Evolutionary conservation across 2,888 invertebrate species (phyloP).

Genomic region (Enchytraeus crypticus): DNA sequence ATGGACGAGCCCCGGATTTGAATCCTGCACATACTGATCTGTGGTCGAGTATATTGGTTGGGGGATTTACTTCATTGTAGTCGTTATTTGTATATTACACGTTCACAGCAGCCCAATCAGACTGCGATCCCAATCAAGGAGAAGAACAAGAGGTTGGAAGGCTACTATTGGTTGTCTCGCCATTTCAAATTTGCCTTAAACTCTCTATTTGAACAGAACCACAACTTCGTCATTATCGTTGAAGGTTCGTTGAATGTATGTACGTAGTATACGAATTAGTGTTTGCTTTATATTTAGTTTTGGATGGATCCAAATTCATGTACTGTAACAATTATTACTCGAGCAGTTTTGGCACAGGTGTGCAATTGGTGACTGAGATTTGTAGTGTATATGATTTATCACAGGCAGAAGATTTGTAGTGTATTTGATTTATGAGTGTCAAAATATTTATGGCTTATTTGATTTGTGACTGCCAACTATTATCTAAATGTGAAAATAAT

Average conservation of each 20-base stretch:
- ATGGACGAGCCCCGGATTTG: no score
- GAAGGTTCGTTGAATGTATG: constrained; percentile 63
- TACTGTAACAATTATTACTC: background rate
- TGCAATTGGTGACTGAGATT: background rate
- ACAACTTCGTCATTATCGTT: constrained; percentile 82
- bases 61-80: background rate
- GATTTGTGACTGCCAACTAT: no score
- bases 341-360: background rate
- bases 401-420: no score
- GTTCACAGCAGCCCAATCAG: background rate
- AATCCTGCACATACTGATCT: no score
- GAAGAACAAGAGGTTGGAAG: constrained; percentile 57
- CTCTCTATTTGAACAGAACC: constrained; percentile 73
- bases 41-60: background rate
- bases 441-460: no score
- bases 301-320: background rate
- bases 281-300: background rate
- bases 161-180: constrained; percentile 92
- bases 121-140: constrained; percentile 5
- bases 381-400: no score
- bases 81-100: background rate
- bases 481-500: no score
- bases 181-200: constrained; percentile 95
- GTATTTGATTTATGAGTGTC: no score
- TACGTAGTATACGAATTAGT: no score